Evolutionary conservation across 92 coral and sea anemone genomes (phyloP).

Genomic region (Porites cylindrica): DNA sequence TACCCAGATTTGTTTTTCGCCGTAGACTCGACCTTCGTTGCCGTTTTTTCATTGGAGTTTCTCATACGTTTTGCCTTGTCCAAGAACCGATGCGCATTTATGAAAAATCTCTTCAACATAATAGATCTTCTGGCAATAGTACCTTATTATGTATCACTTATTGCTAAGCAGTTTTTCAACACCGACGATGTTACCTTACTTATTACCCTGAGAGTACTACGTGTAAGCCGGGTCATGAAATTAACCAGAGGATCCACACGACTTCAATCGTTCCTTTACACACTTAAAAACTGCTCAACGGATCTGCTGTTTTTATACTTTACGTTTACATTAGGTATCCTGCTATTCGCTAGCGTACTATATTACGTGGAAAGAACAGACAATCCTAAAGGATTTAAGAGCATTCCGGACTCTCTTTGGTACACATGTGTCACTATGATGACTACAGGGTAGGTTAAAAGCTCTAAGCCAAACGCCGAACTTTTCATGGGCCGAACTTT

Average conservation of each 20-base stretch:
- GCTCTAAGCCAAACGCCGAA: background rate
- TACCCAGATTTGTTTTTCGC: constrained; percentile 55
- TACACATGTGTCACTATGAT: constrained; percentile 92
- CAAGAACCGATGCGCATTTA: constrained; percentile 57
- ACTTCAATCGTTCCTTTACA: constrained; percentile 72
- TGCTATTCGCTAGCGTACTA: constrained; percentile 77
- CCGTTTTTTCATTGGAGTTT: constrained; percentile 80
- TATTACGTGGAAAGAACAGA: constrained; percentile 76
- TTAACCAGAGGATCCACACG: constrained; percentile 77
- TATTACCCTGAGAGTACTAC: constrained; percentile 71
- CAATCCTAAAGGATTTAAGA: constrained; percentile 71
- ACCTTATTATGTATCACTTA: constrained; percentile 80
- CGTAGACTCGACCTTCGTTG: constrained; percentile 76
- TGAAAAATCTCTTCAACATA: constrained; percentile 65
- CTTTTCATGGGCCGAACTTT: background rate
- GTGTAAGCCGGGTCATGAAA: constrained; percentile 85
- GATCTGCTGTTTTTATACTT: constrained; percentile 82
- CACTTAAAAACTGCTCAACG: constrained; percentile 74
- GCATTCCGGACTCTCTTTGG: constrained; percentile 90
- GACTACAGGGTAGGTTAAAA: constrained; percentile 73
- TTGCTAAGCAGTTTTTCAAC: constrained; percentile 46
- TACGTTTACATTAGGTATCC: constrained; percentile 75
- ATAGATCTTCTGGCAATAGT: constrained; percentile 80
- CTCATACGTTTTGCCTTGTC: constrained; percentile 68
- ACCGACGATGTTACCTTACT: constrained; percentile 55